These are phyloP conservation scores for Drosophila lacicola DNA, from an alignment of 2,888 invertebrate genomes.

Conservation along the genomic window DNA sequence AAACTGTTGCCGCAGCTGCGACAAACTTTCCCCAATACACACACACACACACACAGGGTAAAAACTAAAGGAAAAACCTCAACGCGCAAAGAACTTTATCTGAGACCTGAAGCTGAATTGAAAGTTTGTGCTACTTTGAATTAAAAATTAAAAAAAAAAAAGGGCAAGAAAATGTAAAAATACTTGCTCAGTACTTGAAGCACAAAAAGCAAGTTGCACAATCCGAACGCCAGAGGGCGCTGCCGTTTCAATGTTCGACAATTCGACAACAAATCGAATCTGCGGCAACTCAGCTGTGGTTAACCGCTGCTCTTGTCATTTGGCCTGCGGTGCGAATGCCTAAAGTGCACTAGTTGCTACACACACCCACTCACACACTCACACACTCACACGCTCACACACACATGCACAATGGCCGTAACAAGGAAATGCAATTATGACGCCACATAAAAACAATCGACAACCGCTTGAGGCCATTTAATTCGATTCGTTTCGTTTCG, in stretches of 20 bases:
- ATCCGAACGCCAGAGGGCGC: slow-evolving; percentile 41
- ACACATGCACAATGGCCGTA: slow-evolving; percentile 27
- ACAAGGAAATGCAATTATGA: slow-evolving; percentile 81
- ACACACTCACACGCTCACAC: slow-evolving; percentile 5
- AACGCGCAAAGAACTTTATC: slow-evolving; percentile 18
- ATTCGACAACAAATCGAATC: slow-evolving; percentile 42
- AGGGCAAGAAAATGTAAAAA: not conserved
- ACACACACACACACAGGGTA: not conserved
- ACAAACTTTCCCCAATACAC: not conserved
- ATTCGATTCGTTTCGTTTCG: slow-evolving; percentile 3
- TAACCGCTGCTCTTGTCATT: slow-evolving; percentile 19
- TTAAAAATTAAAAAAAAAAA: not conserved
- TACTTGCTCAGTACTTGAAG: not conserved
- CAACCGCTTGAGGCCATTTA: slow-evolving; percentile 41
- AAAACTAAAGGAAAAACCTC: slow-evolving; percentile 18
- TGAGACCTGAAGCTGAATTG: slow-evolving; percentile 11
- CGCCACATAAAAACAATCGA: slow-evolving; percentile 63
- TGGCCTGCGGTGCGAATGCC: slow-evolving; percentile 8
- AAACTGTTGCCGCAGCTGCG: slow-evolving; percentile 28
- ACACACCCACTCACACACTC: not conserved
- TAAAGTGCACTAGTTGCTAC: slow-evolving; percentile 2
- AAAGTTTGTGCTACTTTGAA: slow-evolving; percentile 8
- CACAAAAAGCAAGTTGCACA: slow-evolving; percentile 1
- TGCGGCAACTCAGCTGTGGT: slow-evolving; percentile 7
- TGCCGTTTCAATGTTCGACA: slow-evolving; percentile 29